Base-by-base conservation (phyloP, 1,140 invertebrate species). In the Adoxophyes honmai region DNA sequence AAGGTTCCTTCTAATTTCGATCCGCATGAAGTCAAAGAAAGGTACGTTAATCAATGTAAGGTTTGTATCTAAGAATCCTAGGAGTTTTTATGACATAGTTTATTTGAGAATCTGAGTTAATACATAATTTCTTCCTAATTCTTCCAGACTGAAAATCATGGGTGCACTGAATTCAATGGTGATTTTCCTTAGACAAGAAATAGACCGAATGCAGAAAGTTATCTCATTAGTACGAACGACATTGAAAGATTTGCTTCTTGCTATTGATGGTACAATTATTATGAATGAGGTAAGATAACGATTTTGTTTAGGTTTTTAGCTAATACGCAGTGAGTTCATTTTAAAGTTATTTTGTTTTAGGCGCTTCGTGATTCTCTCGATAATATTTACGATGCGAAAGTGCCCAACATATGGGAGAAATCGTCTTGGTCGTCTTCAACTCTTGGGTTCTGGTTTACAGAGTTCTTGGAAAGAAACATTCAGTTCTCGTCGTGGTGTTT, bases 351-450 rank as follows among this genome's bases (percentile, higher is more conserved):
- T 16, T 28, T 14, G 33, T 11, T 38, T 53, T 9, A 97, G 78
- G 93, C 92, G 16, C 88, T 99, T 1, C 91, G 96, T 71, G 94
- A 96, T 78, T 96, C 97, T 0, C 86, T 99, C 8, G 97, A 99
- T 77, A 94, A 95, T 10, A 99, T 99, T 93, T 98, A 97, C 75
- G 97, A 99, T 84, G 97, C 97, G 1, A 92, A 96, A 71, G 96
- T 99, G 34, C 98, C 98, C 0, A 93, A 94, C 35, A 92, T 92
- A 39, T 99, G 98, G 97, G 91, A 94, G 67, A 98, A 94, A 93
- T 94, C 98, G 62, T 99, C 98, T 7, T 99, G 98, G 98, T 97
- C 98, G 76, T 98, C 97, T 0, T 96, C 96, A 0, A 98, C 97
- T 0, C 92, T 99, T 34, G 97, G 98, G 34, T 99, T 99, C 88